Conservation (phyloP, 2,797 vertebrate genomes). For the Zenarchopterus dispar region DNA sequence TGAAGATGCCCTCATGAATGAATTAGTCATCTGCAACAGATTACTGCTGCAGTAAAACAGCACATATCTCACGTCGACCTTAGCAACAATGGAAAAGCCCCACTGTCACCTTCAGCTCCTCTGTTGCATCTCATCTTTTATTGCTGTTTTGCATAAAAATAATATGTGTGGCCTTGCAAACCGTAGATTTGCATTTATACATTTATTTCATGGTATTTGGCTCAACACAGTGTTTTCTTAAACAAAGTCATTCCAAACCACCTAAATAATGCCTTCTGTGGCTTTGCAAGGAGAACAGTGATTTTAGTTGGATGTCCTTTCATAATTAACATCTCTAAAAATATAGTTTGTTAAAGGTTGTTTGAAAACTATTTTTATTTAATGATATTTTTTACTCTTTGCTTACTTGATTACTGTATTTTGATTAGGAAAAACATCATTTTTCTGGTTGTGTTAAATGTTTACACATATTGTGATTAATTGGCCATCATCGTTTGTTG, state of each 20-base stretch:
- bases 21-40: slow-evolving; percentile 75
- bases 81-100: slow-evolving; percentile 37
- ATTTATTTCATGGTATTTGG: not conserved
- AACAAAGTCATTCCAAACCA: not conserved
- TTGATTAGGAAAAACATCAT: too few species aligned
- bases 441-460: too few species aligned
- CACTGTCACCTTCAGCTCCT: slow-evolving; percentile 55
- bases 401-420: too few species aligned
- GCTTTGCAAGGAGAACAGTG: not conserved
- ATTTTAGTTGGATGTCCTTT: too few species aligned
- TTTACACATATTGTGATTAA: too few species aligned
- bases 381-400: too few species aligned
- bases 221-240: not conserved
- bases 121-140: slow-evolving; percentile 36
- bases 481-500: too few species aligned
- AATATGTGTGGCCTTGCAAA: slow-evolving; percentile 5
- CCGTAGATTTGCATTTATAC: not conserved
- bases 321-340: too few species aligned
- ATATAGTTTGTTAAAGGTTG: too few species aligned
- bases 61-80: slow-evolving; percentile 50
- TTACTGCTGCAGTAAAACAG: slow-evolving; percentile 69
- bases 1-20: slow-evolving; percentile 71
- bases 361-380: too few species aligned
- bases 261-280: not conserved
- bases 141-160: slow-evolving; percentile 24